Evolutionary conservation across 2,113 vertebrate genomes (phyloP).

Genomic region (Genyomyrus donnyi): DNA sequence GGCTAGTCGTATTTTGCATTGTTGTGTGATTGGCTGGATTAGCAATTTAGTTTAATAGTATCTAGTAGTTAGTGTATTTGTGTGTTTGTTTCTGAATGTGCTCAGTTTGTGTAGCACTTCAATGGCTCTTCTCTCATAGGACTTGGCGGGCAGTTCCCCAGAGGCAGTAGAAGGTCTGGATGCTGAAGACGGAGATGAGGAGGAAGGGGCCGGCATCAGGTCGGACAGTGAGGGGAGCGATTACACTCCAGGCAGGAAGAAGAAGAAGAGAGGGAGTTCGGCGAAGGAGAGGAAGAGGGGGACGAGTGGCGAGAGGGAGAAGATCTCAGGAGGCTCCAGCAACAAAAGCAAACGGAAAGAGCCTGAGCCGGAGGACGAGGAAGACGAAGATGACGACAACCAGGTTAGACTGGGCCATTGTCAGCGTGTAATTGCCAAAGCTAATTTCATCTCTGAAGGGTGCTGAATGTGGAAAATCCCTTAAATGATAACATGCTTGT

Average conservation of each 20-base stretch:
- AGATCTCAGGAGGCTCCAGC: slow-evolving; percentile 13
- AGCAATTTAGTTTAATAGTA: not conserved
- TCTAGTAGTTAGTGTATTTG: not conserved
- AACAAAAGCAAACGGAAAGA: slow-evolving; percentile 65
- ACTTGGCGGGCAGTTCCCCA: slow-evolving; percentile 84
- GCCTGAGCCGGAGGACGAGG: slow-evolving; percentile 75
- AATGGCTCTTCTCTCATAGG: slow-evolving; percentile 45
- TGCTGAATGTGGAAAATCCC: not conserved
- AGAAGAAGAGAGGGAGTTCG: slow-evolving; percentile 80
- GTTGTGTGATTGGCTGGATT: not conserved
- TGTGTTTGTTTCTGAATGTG: not conserved
- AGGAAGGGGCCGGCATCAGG: slow-evolving; percentile 58
- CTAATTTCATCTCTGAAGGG: not conserved
- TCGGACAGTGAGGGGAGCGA: slow-evolving; percentile 96
- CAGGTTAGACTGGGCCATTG: slow-evolving; percentile 59
- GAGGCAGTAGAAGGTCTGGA: slow-evolving; percentile 62
- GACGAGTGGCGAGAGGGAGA: slow-evolving; percentile 55
- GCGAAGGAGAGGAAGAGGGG: slow-evolving; percentile 85
- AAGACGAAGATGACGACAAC: slow-evolving; percentile 79
- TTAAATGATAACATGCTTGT: not conserved
- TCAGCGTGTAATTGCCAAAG: not conserved
- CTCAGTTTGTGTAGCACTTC: not conserved
- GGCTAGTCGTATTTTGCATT: not conserved
- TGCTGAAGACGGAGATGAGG: slow-evolving; percentile 65
- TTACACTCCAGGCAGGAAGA: slow-evolving; percentile 92